A percentile compares a stretch with the other conserved stretches of the same genome.
phyloP scores from a whole-genome alignment of 1,140 invertebrate species.

The Drosophila albomicans region DNA sequence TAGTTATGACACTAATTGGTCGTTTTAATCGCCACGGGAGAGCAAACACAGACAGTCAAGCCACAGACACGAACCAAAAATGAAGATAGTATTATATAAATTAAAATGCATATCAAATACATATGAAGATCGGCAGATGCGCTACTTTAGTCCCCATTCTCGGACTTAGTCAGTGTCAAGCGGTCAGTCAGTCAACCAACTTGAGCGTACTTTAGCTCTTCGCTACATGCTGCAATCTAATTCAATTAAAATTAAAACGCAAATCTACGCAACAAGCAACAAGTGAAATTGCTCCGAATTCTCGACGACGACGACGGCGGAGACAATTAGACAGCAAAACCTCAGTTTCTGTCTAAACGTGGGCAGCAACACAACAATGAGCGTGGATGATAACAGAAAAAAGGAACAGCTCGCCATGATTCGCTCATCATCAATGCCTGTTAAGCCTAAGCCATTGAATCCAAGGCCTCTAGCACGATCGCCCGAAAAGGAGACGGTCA shows the following conservation, averaged over 20 bases:
- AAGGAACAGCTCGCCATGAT: constrained; percentile 60
- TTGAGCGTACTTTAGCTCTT: constrained; percentile 37
- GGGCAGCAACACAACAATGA: constrained; percentile 57
- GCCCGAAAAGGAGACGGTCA: constrained; percentile 76
- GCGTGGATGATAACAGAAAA: constrained; percentile 30
- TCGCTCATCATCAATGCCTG: constrained; percentile 81
- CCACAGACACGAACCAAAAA: constrained; percentile 12
- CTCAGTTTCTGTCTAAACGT: constrained; percentile 55
- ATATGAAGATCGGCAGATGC: constrained; percentile 10
- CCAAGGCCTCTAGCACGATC: constrained; percentile 68
- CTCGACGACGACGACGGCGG: constrained; percentile 2
- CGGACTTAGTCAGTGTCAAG: constrained; percentile 58
- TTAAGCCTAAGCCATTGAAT: constrained; percentile 74
- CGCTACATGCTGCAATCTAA: constrained; percentile 58
- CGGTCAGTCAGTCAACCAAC: constrained; percentile 53
- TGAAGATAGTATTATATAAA: constrained; percentile 73
- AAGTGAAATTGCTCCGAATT: constrained; percentile 72
- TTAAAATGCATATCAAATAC: constrained; percentile 60
- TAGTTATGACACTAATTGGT: constrained; percentile 21
- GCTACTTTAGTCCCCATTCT: constrained; percentile 6
- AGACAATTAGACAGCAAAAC: constrained; percentile 61
- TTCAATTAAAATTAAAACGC: constrained; percentile 82
- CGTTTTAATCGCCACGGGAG: constrained; percentile 57
- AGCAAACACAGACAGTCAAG: constrained; percentile 17
- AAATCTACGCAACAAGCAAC: constrained; percentile 67